These are phyloP conservation scores for Lutjanus campechanus DNA, from an alignment of 2,797 vertebrate genomes.

Conservation along the genomic window DNA sequence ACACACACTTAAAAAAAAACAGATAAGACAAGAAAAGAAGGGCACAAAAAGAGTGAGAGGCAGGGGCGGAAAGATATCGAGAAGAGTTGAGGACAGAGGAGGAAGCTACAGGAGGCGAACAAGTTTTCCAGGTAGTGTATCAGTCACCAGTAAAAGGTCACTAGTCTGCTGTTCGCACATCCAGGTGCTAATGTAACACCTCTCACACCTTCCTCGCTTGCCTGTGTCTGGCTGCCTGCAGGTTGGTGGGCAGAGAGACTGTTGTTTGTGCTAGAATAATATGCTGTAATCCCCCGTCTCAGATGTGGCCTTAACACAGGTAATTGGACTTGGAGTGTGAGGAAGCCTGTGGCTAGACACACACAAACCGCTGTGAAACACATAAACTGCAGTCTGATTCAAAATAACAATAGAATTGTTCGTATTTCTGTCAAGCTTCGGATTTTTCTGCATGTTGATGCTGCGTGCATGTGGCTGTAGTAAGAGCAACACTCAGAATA, in stretches of 20 bases:
- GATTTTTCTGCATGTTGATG: slow-evolving; percentile 4
- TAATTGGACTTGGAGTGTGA: slow-evolving; percentile 84
- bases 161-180: slow-evolving; percentile 85
- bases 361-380: slow-evolving; percentile 42
- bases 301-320: slow-evolving; percentile 81
- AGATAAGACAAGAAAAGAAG: slow-evolving; percentile 23
- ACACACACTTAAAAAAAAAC: not conserved
- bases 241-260: slow-evolving; percentile 80
- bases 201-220: slow-evolving; percentile 79
- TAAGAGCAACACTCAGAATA: not conserved
- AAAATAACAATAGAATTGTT: slow-evolving; percentile 48
- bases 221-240: slow-evolving; percentile 73
- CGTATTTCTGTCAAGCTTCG: slow-evolving; percentile 18
- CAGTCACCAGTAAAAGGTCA: slow-evolving; percentile 84
- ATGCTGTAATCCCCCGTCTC: slow-evolving; percentile 80
- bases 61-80: slow-evolving; percentile 32
- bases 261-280: slow-evolving; percentile 86
- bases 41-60: slow-evolving; percentile 31
- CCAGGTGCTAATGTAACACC: slow-evolving; percentile 90
- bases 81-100: slow-evolving; percentile 54
- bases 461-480: not conserved
- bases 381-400: slow-evolving; percentile 42
- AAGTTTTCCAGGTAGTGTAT: slow-evolving; percentile 72
- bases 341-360: slow-evolving; percentile 72
- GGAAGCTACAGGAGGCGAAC: slow-evolving; percentile 55